These are phyloP conservation scores for Alfaro cultratus DNA, from an alignment of 2,797 vertebrate genomes.

Conservation along the genomic window DNA sequence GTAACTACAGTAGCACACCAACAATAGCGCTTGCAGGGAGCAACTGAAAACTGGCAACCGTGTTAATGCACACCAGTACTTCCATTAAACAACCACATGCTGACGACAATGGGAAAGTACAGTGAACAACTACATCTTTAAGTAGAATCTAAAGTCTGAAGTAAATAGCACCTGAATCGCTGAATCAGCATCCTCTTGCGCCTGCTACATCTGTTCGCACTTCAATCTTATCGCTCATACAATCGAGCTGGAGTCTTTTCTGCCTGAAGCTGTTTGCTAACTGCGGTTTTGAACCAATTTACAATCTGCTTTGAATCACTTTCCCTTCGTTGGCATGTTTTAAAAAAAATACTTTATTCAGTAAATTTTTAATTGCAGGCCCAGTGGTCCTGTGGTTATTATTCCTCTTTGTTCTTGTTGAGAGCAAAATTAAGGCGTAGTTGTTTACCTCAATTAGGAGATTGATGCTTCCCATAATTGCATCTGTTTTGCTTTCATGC, in stretches of 20 bases:
- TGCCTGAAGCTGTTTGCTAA: background rate
- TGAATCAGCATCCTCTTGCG: slow-evolving; percentile 41
- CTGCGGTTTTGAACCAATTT: background rate
- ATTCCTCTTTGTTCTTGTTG: slow-evolving; percentile 11
- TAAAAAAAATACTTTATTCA: background rate
- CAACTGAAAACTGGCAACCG: background rate
- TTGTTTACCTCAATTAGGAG: slow-evolving; percentile 28
- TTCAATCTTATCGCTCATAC: slow-evolving; percentile 21
- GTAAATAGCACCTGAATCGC: slow-evolving; percentile 38
- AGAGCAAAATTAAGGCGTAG: slow-evolving; percentile 20
- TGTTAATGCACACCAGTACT: background rate
- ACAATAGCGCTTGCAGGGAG: background rate
- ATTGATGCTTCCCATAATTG: slow-evolving; percentile 22
- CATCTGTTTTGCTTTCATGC: slow-evolving; percentile 8
- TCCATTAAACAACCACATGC: background rate
- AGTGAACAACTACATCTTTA: background rate
- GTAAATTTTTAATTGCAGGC: slow-evolving; percentile 17
- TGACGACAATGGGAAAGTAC: no score
- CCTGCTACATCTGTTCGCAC: slow-evolving; percentile 22
- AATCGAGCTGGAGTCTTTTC: slow-evolving; percentile 6
- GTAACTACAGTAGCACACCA: background rate
- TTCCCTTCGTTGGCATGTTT: slow-evolving; percentile 1
- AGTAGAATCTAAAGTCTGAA: slow-evolving; percentile 30
- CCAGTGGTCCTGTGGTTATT: slow-evolving; percentile 17
- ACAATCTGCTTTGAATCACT: slow-evolving; percentile 23